These are phyloP conservation scores for Hanleya hanleyi DNA, from an alignment of 2,888 invertebrate species.

Conservation along the genomic window DNA sequence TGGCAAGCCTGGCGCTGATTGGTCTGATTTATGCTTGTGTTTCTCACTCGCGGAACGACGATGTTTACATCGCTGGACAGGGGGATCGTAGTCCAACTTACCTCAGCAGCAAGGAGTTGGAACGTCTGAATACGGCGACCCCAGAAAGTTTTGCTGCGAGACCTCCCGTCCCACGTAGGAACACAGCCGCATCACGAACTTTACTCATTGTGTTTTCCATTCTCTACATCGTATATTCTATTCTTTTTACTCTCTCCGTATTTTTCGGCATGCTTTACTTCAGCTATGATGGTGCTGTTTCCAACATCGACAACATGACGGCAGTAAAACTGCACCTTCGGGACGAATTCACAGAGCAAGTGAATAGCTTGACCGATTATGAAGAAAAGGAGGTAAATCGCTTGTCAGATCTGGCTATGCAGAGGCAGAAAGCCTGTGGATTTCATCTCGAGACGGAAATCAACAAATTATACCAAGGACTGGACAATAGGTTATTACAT, in stretches of 20 bases:
- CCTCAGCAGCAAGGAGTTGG: constrained; percentile 12
- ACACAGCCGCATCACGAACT: constrained; percentile 37
- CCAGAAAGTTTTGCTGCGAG: not conserved
- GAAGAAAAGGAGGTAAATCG: constrained; percentile 49
- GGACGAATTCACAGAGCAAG: constrained; percentile 42
- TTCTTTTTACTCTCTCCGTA: constrained; percentile 62
- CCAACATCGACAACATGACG: constrained; percentile 45
- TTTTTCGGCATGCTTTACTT: constrained; percentile 59
- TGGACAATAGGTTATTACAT: not conserved
- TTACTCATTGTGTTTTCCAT: constrained; percentile 47
- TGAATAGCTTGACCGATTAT: constrained; percentile 46
- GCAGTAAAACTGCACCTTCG: constrained; percentile 56
- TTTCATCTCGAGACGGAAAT: constrained; percentile 49
- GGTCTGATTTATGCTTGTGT: constrained; percentile 11
- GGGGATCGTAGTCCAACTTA: constrained; percentile 17
- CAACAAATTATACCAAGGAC: constrained; percentile 34
- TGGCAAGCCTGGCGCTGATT: constrained; percentile 27
- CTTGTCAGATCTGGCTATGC: constrained; percentile 46
- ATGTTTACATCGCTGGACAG: constrained; percentile 14
- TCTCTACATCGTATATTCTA: constrained; percentile 58
- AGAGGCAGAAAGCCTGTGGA: constrained; percentile 56
- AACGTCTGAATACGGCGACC: not conserved
- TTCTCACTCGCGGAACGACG: constrained; percentile 12
- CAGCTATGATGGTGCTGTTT: constrained; percentile 46
- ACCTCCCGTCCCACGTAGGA: not conserved